These are phyloP conservation scores for Lagopus muta DNA, from an alignment of 2,113 vertebrate genomes.

Conservation along the genomic window DNA sequence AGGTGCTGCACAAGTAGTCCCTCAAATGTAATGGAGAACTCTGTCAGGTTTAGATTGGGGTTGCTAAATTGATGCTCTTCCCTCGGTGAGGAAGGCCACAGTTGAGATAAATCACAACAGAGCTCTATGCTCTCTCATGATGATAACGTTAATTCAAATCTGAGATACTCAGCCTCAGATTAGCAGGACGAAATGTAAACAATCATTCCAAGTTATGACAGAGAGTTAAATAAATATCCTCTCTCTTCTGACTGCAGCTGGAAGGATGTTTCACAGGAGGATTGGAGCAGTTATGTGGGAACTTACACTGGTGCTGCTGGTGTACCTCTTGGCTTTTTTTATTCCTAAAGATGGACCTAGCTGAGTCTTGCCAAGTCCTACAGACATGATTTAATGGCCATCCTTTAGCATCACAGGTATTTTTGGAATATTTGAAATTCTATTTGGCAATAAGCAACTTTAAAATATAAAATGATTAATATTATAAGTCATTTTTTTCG, in stretches of 20 bases:
- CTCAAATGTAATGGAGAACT: conserved; percentile 4
- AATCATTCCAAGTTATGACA: background rate
- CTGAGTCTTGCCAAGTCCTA: background rate
- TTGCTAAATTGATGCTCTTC: conserved; percentile 8
- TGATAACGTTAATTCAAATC: background rate
- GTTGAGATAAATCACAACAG: conserved; percentile 18
- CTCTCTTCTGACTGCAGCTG: background rate
- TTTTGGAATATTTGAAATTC: background rate
- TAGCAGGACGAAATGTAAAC: background rate
- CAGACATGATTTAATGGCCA: background rate
- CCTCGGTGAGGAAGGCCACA: background rate
- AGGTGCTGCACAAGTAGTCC: background rate
- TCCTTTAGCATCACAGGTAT: background rate
- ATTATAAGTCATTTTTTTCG: background rate
- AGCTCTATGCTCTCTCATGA: background rate
- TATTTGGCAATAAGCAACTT: background rate
- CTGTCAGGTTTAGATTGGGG: conserved; percentile 25
- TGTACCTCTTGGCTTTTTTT: background rate
- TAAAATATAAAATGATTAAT: background rate
- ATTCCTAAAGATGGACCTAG: background rate
- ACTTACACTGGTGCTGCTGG: background rate
- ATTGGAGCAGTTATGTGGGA: background rate
- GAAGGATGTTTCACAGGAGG: background rate
- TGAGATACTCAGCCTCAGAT: background rate
- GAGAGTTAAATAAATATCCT: conserved; percentile 6